Base-by-base conservation (phyloP, 2,113 vertebrate species). In the Urocolius indicus region DNA sequence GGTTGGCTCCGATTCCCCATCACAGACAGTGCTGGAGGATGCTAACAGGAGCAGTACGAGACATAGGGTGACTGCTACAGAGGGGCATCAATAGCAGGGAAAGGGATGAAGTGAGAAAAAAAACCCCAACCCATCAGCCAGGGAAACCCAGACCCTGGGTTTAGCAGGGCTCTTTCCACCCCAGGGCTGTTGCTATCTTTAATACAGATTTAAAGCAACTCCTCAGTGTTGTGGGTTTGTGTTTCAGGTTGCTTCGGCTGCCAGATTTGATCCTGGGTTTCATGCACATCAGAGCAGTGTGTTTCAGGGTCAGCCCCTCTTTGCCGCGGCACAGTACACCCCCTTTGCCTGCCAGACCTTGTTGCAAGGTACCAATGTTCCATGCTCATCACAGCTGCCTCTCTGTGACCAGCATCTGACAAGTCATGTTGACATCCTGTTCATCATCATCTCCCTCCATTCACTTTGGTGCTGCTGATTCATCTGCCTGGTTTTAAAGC, bases 381-480 rank as follows among this genome's bases (percentile, higher is more conserved):
- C 46, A 9, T 1, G 0, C 34, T 16, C 16, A 20, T 18, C 66
- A 36, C 38, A 26, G 9, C n/a, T 1, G 0, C 2, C 2, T 32
- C 49, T 65, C 68, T 13, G 4, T 58, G 45, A 22, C 36, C 65
- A 30, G 14, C 29, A 3, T 14, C 69, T 54, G 34, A 41, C 11
- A 6, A 4, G 27, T 2, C 3, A 0, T 10, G 10, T 15, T 46
- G 14, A 62, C 48, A 24, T 13, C 45, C 20, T 32, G 3, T 14
- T 22, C 41, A 23, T 11, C 49, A 30, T 52, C 57, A 6, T 11
- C 52, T 72, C 38, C 20, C 18, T 4, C 8, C 1, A 0, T 21
- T 20, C n/a, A 23, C 71, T 76, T 55, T 1, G 2, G 34, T 7
- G 54, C 20, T 9, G 9, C 61, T 34, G 19, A 1, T 65, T 26